phyloP scores from a whole-genome alignment of 2,797 vertebrate genomes.

The Falco cherrug region DNA sequence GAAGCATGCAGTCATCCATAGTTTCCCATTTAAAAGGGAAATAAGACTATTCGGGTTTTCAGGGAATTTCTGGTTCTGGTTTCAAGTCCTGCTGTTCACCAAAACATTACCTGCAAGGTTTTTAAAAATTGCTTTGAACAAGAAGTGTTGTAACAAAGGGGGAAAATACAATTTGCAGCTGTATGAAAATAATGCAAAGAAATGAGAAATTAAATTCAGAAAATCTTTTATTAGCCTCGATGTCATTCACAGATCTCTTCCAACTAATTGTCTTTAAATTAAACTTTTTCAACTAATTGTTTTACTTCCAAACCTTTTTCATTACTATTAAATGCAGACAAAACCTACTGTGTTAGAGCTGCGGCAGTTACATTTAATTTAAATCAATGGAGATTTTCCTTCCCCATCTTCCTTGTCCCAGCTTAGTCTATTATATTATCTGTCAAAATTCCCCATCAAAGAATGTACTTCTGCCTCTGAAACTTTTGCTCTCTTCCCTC shows the following conservation, averaged over 20 bases:
- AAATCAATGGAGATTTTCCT: not conserved
- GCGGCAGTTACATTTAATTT: not conserved
- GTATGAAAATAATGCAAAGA: not conserved
- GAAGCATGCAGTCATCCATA: not conserved
- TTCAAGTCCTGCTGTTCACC: not conserved
- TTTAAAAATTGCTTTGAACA: not conserved
- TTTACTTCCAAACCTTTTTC: not conserved
- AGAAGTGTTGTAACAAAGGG: not conserved
- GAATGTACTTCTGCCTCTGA: not conserved
- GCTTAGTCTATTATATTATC: not conserved
- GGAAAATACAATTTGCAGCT: not conserved
- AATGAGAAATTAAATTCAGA: not conserved
- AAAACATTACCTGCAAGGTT: not conserved
- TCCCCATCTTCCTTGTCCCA: not conserved
- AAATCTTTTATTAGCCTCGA: not conserved
- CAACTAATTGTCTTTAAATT: not conserved
- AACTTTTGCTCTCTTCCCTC: not conserved
- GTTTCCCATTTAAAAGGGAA: not conserved
- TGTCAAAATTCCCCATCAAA: not conserved
- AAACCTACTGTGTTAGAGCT: not conserved
- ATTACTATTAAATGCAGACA: not conserved
- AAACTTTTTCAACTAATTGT: not conserved
- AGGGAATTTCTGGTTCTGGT: not conserved
- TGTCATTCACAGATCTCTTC: not conserved
- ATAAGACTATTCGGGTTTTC: not conserved